A percentile compares a stretch with the other conserved stretches of the same genome.
These are phyloP conservation scores for Poeciliopsis retropinna DNA, from an alignment of 2,113 vertebrate genomes.

Conservation along the genomic window DNA sequence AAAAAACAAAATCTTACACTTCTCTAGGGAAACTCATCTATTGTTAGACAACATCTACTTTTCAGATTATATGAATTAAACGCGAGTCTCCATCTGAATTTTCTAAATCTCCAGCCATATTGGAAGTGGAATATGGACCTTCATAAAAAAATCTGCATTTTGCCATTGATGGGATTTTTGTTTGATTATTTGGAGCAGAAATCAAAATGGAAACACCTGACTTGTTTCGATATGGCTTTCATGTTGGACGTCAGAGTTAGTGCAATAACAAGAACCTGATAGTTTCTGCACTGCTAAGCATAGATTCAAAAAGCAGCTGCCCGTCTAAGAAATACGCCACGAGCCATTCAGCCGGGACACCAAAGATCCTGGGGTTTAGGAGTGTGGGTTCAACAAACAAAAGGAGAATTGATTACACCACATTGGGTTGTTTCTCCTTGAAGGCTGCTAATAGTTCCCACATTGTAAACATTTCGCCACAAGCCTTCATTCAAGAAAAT, in stretches of 20 bases:
- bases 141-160: too few relatives aligned
- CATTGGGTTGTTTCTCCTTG: slow-evolving; percentile 56
- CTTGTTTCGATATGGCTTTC: background rate
- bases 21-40: background rate
- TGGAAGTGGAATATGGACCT: too few relatives aligned
- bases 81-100: too few relatives aligned
- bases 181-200: too few relatives aligned
- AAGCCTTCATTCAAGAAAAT: slow-evolving; percentile 62
- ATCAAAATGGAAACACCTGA: background rate
- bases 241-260: background rate
- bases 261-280: slow-evolving; percentile 38
- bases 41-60: background rate
- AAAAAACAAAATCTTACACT: background rate
- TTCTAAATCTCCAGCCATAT: too few relatives aligned
- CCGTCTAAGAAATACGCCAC: slow-evolving; percentile 42
- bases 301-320: slow-evolving; percentile 44
- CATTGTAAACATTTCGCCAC: slow-evolving; percentile 75
- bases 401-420: slow-evolving; percentile 71
- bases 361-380: slow-evolving; percentile 31
- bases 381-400: slow-evolving; percentile 66
- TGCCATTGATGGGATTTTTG: too few relatives aligned
- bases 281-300: slow-evolving; percentile 31
- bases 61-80: too few relatives aligned
- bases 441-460: slow-evolving; percentile 72
- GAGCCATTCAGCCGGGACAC: slow-evolving; percentile 19